Base-by-base conservation (phyloP, 2,797 vertebrate genomes). In the Setipinna tenuifilis region DNA sequence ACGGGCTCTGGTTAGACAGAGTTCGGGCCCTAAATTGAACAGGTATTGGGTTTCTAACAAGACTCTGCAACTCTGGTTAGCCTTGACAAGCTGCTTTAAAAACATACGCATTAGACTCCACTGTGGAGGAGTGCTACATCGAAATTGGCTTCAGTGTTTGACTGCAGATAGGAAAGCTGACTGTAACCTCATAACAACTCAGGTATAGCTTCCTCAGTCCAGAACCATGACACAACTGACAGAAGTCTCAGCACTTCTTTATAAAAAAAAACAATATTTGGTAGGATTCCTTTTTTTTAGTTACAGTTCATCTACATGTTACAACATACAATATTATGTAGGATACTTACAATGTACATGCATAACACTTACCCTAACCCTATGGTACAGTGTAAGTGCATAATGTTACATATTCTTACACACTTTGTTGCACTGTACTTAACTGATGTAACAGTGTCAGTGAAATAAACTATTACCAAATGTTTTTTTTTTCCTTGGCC, bases 21-120 rank as follows among this genome's bases (percentile, higher is more conserved):
- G 86, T 85, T 88, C 84, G 82, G 83, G 88, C 68, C 82, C 71
- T 86, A 89, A 90, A 90, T 90, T 92, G 88, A 91, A 75, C 61
- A 90, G 65, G 83, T 91, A 93, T 90, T 90, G 88, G 88, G 83
- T 90, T 89, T 90, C 91, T 91, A 93, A 93, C 91, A 91, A 93
- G 90, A 90, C 89, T 90, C 91, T 87, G 87, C 90, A 93, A 92
- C 91, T 90, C 89, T 84, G 82, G 86, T 89, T 90, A 87, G 86
- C 87, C 88, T 90, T 89, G 87, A 91, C 90, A 90, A 90, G 90
- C 87, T 85, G 85, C 88, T 90, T 87, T 23, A 87, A 89, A 92
- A 92, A 90, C 48, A 82, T 44, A 86, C 85, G 87, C 82, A 93
- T 92, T 92, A 92, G 90, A 91, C 83, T 81, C 17, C 83, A 88